Percentiles rank a stretch among this genome's conserved stretches.
phyloP scores from a whole-genome alignment of 2,888 invertebrate genomes.

The Xestia xanthographa region DNA sequence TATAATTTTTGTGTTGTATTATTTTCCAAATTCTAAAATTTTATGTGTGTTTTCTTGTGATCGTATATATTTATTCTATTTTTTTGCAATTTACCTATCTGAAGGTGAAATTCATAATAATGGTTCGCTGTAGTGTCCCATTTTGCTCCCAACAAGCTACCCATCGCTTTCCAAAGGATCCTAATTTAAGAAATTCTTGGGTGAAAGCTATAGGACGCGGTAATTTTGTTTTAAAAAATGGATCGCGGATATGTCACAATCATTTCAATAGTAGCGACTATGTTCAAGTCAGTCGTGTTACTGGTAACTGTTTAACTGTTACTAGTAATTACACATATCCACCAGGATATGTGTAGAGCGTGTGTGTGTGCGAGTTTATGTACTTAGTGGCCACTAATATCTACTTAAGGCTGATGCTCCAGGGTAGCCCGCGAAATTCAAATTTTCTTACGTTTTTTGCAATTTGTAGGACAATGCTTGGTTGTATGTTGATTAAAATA shows the following conservation, averaged over 20 bases:
- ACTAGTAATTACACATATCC: too few relatives aligned
- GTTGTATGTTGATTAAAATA: too few relatives aligned
- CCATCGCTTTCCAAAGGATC: constrained; percentile 27
- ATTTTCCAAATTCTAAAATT: constrained; percentile 34
- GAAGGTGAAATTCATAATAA: background rate
- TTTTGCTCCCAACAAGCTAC: constrained; percentile 16
- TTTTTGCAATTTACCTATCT: background rate
- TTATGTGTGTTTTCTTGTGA: constrained; percentile 2
- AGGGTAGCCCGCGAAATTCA: too few relatives aligned
- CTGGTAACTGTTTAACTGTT: too few relatives aligned
- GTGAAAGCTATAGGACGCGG: constrained; percentile 13
- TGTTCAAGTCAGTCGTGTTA: background rate
- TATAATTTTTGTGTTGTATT: background rate
- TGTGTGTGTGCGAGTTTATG: too few relatives aligned
- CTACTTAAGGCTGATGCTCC: too few relatives aligned
- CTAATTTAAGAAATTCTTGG: constrained; percentile 17
- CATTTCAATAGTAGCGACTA: constrained; percentile 28
- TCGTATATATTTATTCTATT: background rate
- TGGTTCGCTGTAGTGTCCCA: constrained; percentile 37
- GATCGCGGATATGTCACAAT: constrained; percentile 24
- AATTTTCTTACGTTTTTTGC: too few relatives aligned
- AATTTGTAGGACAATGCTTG: too few relatives aligned
- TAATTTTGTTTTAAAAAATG: constrained; percentile 23
- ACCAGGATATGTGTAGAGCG: too few relatives aligned
- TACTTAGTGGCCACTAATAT: too few relatives aligned